Conservation (phyloP, 2,888 invertebrate genomes). For the Adelphocoris suturalis region DNA sequence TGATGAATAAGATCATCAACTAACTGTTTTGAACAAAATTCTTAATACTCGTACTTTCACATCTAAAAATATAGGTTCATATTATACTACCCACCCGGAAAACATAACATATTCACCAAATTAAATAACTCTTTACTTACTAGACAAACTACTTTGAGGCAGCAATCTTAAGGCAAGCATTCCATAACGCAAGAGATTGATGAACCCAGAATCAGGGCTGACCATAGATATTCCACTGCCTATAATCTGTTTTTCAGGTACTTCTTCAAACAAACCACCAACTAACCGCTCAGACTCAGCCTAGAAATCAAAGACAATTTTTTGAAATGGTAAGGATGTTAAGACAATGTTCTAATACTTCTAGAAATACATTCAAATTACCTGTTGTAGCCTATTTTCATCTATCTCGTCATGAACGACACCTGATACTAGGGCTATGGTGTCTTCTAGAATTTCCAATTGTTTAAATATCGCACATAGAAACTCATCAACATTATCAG, state of each 20-base stretch:
- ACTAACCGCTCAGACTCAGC: conserved; percentile 81
- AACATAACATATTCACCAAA: too few species aligned
- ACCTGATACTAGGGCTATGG: conserved; percentile 81
- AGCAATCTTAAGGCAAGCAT: conserved; percentile 86
- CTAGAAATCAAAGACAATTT: conserved; percentile 77
- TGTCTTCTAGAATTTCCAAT: conserved; percentile 82
- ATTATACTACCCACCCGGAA: too few species aligned
- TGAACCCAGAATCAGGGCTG: conserved; percentile 85
- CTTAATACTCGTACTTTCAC: too few species aligned
- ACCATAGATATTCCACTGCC: conserved; percentile 81
- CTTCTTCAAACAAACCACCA: conserved; percentile 81
- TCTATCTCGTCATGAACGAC: conserved; percentile 82
- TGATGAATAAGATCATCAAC: too few species aligned
- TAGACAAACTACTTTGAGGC: conserved; percentile 87
- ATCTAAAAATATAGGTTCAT: too few species aligned
- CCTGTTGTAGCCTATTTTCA: conserved; percentile 78
- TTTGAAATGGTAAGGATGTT: background rate
- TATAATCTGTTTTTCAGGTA: conserved; percentile 78
- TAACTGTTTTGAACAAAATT: too few species aligned
- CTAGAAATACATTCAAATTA: conserved; percentile 6
- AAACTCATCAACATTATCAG: conserved; percentile 82
- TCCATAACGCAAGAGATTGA: conserved; percentile 88
- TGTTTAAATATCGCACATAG: conserved; percentile 82
- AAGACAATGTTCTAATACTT: background rate
- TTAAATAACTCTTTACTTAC: conserved; percentile 79